These are phyloP conservation scores for Poecilia velifera DNA, from an alignment of 2,797 vertebrate species.

Conservation along the genomic window DNA sequence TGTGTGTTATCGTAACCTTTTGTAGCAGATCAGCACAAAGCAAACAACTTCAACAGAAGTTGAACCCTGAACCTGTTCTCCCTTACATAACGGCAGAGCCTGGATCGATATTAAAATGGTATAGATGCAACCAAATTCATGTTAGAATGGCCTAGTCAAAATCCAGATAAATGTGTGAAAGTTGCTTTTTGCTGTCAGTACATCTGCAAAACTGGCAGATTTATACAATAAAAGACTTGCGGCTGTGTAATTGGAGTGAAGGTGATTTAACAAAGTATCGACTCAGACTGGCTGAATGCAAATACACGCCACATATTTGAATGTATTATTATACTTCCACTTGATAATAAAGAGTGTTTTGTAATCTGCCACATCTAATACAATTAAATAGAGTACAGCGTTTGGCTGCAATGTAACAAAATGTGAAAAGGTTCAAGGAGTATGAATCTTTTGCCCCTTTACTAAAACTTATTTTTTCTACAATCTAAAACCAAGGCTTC, in stretches of 20 bases:
- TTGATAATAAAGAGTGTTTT: background rate
- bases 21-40: background rate
- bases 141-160: background rate
- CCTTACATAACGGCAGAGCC: no score
- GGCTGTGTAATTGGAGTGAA: background rate
- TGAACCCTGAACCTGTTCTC: background rate
- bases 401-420: background rate
- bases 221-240: background rate
- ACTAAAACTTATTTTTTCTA: conserved; percentile 45
- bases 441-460: background rate
- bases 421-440: background rate
- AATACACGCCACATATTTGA: background rate
- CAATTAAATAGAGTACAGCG: background rate
- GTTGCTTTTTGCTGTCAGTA: no score
- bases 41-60: background rate
- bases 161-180: background rate
- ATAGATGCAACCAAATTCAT: background rate
- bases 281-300: background rate
- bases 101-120: background rate
- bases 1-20: background rate
- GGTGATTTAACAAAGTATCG: background rate
- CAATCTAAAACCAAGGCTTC: conserved; percentile 49
- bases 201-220: background rate
- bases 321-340: background rate
- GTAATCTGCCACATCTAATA: background rate